A percentile compares a stretch with the other conserved stretches of the same genome.
Evolutionary conservation across 2,888 invertebrate genomes (phyloP).

Genomic region (Lamproptera curius): DNA sequence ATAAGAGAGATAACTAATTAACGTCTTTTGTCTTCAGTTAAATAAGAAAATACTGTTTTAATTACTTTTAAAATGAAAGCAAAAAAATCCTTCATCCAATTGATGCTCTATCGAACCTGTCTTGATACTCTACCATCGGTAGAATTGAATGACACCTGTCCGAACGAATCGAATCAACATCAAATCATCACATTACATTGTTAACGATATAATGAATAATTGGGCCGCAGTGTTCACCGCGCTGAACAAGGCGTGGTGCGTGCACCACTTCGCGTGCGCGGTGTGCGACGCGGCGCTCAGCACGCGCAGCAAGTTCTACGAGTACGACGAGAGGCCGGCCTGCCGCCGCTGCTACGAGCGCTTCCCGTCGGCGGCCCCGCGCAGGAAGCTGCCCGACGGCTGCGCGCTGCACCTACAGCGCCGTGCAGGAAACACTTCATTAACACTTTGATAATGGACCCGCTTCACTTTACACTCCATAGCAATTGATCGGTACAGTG

Average conservation of each 20-base stretch:
- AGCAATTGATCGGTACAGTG: too few relatives aligned
- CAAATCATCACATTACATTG: too few relatives aligned
- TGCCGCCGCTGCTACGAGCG: slow-evolving; percentile 99
- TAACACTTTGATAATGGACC: too few relatives aligned
- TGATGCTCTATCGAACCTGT: neutral
- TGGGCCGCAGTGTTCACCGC: slow-evolving; percentile 92
- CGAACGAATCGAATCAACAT: too few relatives aligned
- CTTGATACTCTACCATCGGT: too few relatives aligned
- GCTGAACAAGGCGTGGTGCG: slow-evolving; percentile 99
- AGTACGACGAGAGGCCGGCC: slow-evolving; percentile 98
- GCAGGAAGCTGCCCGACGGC: too few relatives aligned
- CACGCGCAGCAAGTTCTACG: slow-evolving; percentile 99
- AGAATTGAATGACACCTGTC: too few relatives aligned
- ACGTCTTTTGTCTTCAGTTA: neutral
- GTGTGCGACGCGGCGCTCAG: slow-evolving; percentile 97
- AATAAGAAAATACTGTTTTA: neutral
- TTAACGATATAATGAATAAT: too few relatives aligned
- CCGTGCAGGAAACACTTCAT: too few relatives aligned
- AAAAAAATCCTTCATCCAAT: neutral
- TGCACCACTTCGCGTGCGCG: slow-evolving; percentile 98
- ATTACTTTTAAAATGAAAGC: neutral
- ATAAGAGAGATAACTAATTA: neutral
- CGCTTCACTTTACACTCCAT: too few relatives aligned
- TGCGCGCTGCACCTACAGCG: too few relatives aligned
- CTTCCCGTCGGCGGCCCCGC: slow-evolving; percentile 96